phyloP scores from a whole-genome alignment of 2,797 vertebrate genomes.

The Hybognathus amarus region DNA sequence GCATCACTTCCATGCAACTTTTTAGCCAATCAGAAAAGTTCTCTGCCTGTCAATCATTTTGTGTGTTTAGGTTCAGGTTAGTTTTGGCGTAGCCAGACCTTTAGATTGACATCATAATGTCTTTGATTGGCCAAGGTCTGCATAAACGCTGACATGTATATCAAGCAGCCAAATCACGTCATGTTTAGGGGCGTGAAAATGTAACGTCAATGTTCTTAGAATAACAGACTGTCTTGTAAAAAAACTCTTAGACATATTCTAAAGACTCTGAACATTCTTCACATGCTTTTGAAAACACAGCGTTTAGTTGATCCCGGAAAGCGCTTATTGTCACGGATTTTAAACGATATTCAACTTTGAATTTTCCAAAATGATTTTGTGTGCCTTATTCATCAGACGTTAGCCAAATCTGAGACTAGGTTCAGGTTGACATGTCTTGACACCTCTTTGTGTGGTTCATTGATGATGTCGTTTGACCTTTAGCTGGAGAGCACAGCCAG shows the following conservation, averaged over 20 bases:
- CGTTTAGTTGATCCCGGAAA: too few relatives aligned
- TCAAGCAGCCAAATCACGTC: not conserved
- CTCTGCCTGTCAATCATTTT: not conserved
- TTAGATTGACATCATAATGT: not conserved
- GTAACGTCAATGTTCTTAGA: not conserved
- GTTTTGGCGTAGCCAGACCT: not conserved
- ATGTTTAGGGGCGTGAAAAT: not conserved
- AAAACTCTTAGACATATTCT: not conserved
- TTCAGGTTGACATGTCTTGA: not conserved
- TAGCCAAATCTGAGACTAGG: not conserved
- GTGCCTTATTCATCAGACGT: not conserved
- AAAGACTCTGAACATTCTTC: too few relatives aligned
- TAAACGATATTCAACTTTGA: too few relatives aligned
- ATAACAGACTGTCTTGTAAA: not conserved
- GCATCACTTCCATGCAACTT: not conserved
- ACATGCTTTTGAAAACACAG: too few relatives aligned
- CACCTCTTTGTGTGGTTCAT: too few relatives aligned
- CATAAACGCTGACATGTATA: too few relatives aligned
- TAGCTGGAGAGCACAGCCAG: conserved; percentile 91
- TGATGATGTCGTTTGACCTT: not conserved
- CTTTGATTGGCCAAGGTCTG: not conserved
- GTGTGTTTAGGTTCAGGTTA: not conserved
- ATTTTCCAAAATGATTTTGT: too few relatives aligned
- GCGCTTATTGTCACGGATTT: too few relatives aligned
- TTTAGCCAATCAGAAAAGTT: not conserved